phyloP scores from a whole-genome alignment of 2,113 vertebrate genomes.

The Puntigrus tetrazona region DNA sequence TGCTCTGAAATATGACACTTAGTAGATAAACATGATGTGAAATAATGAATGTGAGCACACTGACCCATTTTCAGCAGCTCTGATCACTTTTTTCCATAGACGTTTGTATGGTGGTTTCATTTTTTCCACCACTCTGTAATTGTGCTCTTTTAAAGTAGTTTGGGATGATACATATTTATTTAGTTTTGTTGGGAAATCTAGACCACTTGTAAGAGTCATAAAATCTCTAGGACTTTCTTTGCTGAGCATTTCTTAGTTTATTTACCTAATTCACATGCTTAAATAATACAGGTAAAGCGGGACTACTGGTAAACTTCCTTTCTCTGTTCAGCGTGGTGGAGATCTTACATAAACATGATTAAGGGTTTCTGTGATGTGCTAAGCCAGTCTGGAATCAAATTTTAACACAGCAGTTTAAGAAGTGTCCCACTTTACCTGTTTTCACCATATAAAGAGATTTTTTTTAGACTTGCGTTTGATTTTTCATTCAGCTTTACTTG shows the following conservation, averaged over 20 bases:
- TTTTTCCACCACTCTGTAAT: neutral
- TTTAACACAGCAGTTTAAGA: neutral
- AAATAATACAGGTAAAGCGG: neutral
- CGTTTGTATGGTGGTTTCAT: slow-evolving; percentile 22
- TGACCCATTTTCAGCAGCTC: slow-evolving; percentile 20
- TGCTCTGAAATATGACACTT: neutral
- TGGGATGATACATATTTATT: neutral
- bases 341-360: neutral
- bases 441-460: neutral
- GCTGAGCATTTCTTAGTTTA: neutral
- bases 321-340: neutral
- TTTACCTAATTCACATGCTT: neutral
- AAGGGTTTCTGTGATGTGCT: neutral
- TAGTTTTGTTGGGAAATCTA: neutral
- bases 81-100: slow-evolving; percentile 34
- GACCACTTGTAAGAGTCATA: neutral
- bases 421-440: neutral
- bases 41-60: neutral
- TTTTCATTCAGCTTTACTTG: slow-evolving; percentile 1
- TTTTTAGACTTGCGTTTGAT: neutral
- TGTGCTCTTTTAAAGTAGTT: neutral
- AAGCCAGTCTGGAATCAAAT: neutral
- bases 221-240: neutral
- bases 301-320: neutral
- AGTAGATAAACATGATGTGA: neutral